Evolutionary conservation across 2,113 vertebrate genomes (phyloP).

Genomic region (Marcusenius ussheri): DNA sequence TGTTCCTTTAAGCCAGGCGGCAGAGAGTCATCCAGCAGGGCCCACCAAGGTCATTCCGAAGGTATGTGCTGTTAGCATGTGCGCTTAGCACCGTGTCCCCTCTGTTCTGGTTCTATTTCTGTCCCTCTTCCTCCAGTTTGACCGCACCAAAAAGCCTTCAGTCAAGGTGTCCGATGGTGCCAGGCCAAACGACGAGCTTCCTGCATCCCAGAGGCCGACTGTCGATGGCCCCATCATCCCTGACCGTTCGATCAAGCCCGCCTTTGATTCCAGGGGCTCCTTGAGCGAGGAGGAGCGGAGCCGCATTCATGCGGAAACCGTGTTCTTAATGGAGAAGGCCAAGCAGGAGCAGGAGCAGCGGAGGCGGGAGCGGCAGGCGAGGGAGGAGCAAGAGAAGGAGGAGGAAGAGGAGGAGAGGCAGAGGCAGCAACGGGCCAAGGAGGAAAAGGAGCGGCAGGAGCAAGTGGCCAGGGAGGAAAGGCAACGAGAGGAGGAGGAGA

Average conservation of each 20-base stretch:
- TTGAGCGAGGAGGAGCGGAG: constrained; percentile 73
- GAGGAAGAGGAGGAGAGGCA: constrained; percentile 40
- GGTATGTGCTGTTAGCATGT: constrained; percentile 50
- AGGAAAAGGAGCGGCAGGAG: constrained; percentile 45
- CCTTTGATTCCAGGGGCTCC: constrained; percentile 28
- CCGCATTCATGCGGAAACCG: constrained; percentile 62
- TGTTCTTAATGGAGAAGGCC: constrained; percentile 65
- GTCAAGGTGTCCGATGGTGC: constrained; percentile 51
- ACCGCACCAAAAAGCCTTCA: constrained; percentile 83
- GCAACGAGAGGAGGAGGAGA: constrained; percentile 20
- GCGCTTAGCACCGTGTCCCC: not conserved
- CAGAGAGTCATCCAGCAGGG: constrained; percentile 48
- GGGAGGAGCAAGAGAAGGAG: constrained; percentile 48
- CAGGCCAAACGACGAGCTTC: constrained; percentile 51
- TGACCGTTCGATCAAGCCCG: constrained; percentile 76
- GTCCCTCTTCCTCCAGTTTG: constrained; percentile 64
- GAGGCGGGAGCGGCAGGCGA: constrained; percentile 45
- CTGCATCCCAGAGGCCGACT: constrained; percentile 47
- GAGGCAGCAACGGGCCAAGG: constrained; percentile 47
- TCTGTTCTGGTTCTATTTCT: not conserved
- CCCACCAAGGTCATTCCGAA: constrained; percentile 69
- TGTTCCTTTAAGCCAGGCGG: constrained; percentile 41
- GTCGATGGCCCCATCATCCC: constrained; percentile 66
- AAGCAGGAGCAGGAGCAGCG: constrained; percentile 67
- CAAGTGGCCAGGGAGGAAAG: constrained; percentile 53